Evolutionary conservation across 2,888 invertebrate species (phyloP), one percentile per base, ranked within the genome.

Genomic region (Galerucella nymphaeae): DNA sequence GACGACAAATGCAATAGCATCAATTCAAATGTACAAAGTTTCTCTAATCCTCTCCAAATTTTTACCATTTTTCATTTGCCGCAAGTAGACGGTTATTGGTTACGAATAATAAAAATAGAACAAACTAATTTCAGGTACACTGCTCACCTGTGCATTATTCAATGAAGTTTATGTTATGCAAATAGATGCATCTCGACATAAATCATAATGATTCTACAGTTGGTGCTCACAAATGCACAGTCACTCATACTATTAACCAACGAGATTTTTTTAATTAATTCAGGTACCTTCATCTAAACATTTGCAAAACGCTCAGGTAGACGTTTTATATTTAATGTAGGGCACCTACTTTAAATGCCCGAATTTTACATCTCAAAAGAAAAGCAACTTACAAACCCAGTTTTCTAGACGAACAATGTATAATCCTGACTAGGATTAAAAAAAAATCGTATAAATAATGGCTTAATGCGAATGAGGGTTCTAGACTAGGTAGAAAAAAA

Each of bases 391-490:
- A 79, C 80, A 76, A 78, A 76, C 77, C 80, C 75, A 75, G 77
- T 78, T 76, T 45, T 77, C 70, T 73, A 66, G 59, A 75, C 73
- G 77, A 77, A 80, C 80, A 80, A 80, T 80, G 72, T 72, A 72
- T 78, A 75, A 79, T 80, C 80, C 78, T 74, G 75, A 75, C 75
- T 76, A 72, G 79, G 73, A 76, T 73, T 75, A 67, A 77, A 78
- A 79, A 30, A 78, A 78, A 78, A 76, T 74, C 73, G 76, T 77
- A 81, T 81, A 80, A 80, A 81, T 81, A 81, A 77, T 75, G 63
- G 74, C 74, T 76, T 75, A 73, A 76, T 76, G 76, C 74, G 70
- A 76, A 74, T 42, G 74, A 76, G 76, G 76, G 74, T 73, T 66
- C 58, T 23, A 66, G 71, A 20, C 66, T 73, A 76, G 76, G 76